Percentiles rank a stretch among this genome's conserved stretches.
Conservation (phyloP, 2,113 vertebrate genomes). For the Tyto alba region DNA sequence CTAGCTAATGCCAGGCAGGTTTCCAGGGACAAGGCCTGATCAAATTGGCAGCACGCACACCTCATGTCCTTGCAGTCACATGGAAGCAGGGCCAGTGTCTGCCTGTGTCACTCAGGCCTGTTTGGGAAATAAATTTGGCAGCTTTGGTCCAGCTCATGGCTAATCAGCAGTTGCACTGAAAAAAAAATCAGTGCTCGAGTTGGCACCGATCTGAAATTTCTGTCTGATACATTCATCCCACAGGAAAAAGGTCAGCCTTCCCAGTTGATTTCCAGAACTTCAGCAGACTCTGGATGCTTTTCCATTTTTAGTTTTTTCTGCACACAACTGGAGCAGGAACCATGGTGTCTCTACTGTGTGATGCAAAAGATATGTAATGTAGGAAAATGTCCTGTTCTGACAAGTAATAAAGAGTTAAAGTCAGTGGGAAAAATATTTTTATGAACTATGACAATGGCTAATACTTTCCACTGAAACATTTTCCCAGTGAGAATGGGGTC, state of each 20-base stretch:
- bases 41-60: rapidly evolving
- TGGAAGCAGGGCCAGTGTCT: background rate
- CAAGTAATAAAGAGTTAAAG: background rate
- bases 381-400: background rate
- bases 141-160: background rate
- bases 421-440: background rate
- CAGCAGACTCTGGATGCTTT: background rate
- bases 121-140: background rate
- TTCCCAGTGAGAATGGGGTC: background rate
- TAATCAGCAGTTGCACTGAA: background rate
- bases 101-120: background rate
- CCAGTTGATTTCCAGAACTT: background rate
- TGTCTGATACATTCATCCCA: background rate
- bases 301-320: background rate
- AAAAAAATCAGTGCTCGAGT: background rate
- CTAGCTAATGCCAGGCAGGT: background rate
- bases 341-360: background rate
- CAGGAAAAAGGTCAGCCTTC: background rate
- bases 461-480: background rate
- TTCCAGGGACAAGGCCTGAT: background rate
- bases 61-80: background rate
- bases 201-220: background rate
- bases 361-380: background rate
- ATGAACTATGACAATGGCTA: background rate
- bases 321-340: background rate